Conservation (phyloP, 2,113 vertebrate species). For the Epinephelus cyanopodus region DNA sequence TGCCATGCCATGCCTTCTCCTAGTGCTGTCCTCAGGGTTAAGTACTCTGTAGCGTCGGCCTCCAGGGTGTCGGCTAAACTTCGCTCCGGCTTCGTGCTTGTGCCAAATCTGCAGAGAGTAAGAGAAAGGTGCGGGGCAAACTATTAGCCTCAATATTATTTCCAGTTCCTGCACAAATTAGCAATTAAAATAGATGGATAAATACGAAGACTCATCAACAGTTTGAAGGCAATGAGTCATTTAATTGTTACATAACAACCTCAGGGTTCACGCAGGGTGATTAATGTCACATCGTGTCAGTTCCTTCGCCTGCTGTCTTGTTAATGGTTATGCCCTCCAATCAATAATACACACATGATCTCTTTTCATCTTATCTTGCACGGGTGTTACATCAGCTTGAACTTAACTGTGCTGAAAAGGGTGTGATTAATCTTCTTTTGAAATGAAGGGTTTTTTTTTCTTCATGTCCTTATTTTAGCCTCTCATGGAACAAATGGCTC, state of each 20-base stretch:
- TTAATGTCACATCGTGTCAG: conserved; percentile 1
- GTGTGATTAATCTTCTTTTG: conserved; percentile 22
- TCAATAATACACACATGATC: conserved; percentile 9
- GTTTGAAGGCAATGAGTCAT: conserved; percentile 30
- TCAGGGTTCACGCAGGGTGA: background rate
- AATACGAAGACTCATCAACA: background rate
- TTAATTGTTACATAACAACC: conserved; percentile 24
- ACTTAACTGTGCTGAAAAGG: conserved; percentile 17
- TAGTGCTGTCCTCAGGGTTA: conserved; percentile 27
- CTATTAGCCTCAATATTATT: background rate
- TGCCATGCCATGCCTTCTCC: conserved; percentile 11
- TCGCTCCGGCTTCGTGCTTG: conserved; percentile 26
- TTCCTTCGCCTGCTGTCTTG: background rate
- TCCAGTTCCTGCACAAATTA: background rate
- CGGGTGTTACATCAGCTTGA: conserved; percentile 56
- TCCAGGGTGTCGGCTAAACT: conserved; percentile 38
- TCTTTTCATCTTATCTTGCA: conserved; percentile 26
- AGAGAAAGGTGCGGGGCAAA: background rate
- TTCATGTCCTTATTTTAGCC: background rate
- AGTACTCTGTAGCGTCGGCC: conserved; percentile 17
- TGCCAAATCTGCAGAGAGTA: conserved; percentile 25
- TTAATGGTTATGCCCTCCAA: conserved; percentile 10
- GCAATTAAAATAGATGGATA: background rate
- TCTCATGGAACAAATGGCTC: background rate
- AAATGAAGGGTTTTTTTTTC: conserved; percentile 1